Percentiles rank a stretch among this genome's conserved stretches.
These are phyloP conservation scores for Chionis minor DNA, from an alignment of 2,113 vertebrate species.

Conservation along the genomic window DNA sequence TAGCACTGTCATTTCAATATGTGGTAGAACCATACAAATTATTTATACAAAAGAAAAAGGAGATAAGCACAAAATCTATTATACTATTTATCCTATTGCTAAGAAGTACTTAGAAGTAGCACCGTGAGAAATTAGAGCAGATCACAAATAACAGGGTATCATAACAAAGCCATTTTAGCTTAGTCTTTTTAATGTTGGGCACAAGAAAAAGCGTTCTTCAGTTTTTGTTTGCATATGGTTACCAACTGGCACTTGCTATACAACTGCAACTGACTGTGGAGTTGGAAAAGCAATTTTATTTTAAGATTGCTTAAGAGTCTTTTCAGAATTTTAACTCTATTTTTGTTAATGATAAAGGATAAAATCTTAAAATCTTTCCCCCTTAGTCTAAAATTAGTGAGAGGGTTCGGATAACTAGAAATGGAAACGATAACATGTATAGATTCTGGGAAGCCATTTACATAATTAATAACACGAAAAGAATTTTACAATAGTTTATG, in stretches of 20 bases:
- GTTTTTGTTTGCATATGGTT: background rate
- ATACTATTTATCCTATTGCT: background rate
- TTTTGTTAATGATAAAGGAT: background rate
- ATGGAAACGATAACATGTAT: background rate
- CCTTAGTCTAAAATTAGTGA: background rate
- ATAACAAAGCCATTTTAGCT: background rate
- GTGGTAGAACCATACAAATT: background rate
- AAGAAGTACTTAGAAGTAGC: background rate
- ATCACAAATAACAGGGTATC: background rate
- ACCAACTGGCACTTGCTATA: background rate
- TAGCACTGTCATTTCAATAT: background rate
- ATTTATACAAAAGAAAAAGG: background rate
- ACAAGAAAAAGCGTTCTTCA: background rate
- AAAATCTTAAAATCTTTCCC: background rate
- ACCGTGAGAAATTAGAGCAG: background rate
- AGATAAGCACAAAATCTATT: background rate
- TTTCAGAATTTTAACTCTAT: background rate
- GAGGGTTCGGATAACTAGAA: background rate
- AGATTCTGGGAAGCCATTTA: background rate
- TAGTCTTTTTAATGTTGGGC: background rate
- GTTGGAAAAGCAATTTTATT: background rate
- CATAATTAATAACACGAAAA: background rate
- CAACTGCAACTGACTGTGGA: background rate
- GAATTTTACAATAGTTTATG: background rate
- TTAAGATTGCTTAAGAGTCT: background rate